Conservation (phyloP, 2,888 invertebrate species). For the Phyllotreta striolata region DNA sequence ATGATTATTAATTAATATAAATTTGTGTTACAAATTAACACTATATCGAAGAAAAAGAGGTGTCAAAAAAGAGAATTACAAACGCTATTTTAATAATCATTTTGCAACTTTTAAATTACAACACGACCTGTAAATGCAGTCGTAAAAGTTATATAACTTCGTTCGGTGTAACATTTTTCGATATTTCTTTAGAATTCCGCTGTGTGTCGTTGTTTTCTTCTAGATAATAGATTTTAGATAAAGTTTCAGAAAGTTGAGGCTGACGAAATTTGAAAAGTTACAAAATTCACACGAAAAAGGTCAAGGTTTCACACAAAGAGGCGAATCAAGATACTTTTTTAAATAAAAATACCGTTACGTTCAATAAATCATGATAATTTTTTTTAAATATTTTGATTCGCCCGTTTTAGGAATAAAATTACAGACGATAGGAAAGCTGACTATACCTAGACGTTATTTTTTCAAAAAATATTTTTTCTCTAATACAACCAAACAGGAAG, state of each 20-base stretch:
- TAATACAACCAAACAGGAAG: not conserved
- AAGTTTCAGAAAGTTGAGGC: not conserved
- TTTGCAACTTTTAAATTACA: conserved; percentile 37
- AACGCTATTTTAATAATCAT: conserved; percentile 38
- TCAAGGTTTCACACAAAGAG: not conserved
- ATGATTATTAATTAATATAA: conserved; percentile 39
- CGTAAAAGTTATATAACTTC: conserved; percentile 26
- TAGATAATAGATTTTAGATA: conserved; percentile 16
- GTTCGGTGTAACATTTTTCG: conserved; percentile 24
- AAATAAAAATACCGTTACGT: not conserved
- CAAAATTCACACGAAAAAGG: conserved; percentile 36
- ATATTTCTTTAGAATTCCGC: conserved; percentile 32
- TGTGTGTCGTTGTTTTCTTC: conserved; percentile 32
- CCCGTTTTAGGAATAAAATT: not conserved
- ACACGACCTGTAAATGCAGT: conserved; percentile 14
- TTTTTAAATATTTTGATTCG: not conserved
- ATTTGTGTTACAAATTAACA: conserved; percentile 37
- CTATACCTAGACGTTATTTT: conserved; percentile 13
- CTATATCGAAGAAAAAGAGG: conserved; percentile 35
- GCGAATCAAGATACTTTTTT: conserved; percentile 11
- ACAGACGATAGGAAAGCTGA: conserved; percentile 17
- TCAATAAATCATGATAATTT: no score
- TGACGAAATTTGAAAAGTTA: conserved; percentile 38
- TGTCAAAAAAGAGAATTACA: conserved; percentile 40
- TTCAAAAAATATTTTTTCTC: not conserved